These are phyloP conservation scores for Contarinia nasturtii DNA, from an alignment of 1,140 invertebrate species.

Conservation along the genomic window DNA sequence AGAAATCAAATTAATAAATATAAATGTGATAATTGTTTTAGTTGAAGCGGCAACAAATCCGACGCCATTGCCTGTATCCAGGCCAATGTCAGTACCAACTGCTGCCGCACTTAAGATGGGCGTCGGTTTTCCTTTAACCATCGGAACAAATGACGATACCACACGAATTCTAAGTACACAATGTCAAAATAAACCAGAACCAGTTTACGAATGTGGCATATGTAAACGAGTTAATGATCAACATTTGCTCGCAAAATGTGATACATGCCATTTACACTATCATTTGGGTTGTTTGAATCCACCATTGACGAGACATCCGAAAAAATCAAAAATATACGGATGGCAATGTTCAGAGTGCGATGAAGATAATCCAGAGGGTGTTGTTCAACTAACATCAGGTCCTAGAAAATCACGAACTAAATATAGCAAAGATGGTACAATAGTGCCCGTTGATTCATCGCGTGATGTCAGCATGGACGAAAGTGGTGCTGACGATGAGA, in stretches of 20 bases:
- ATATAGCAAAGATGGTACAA: slow-evolving; percentile 42
- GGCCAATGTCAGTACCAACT: slow-evolving; percentile 48
- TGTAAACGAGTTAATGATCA: slow-evolving; percentile 66
- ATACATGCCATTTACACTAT: slow-evolving; percentile 73
- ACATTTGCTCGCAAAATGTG: slow-evolving; percentile 81
- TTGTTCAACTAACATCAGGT: slow-evolving; percentile 54
- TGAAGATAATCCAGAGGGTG: slow-evolving; percentile 47
- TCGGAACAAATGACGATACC: slow-evolving; percentile 28
- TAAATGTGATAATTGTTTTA: too few species aligned
- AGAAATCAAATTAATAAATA: too few species aligned
- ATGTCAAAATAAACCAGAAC: background rate
- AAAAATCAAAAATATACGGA: slow-evolving; percentile 82
- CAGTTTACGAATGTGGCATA: slow-evolving; percentile 49
- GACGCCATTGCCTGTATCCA: slow-evolving; percentile 18
- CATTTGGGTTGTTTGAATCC: slow-evolving; percentile 87
- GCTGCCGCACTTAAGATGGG: slow-evolving; percentile 65
- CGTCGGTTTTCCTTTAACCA: slow-evolving; percentile 52
- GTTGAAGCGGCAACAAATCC: slow-evolving; percentile 13
- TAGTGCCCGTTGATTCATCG: slow-evolving; percentile 5
- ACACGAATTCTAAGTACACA: slow-evolving; percentile 32
- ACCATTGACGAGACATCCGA: slow-evolving; percentile 77
- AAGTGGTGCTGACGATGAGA: background rate
- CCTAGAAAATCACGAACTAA: slow-evolving; percentile 53
- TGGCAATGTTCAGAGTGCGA: slow-evolving; percentile 87
- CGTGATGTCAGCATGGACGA: background rate